Evolutionary conservation across 2,113 vertebrate species (phyloP).

Genomic region (Trogon surrucura): DNA sequence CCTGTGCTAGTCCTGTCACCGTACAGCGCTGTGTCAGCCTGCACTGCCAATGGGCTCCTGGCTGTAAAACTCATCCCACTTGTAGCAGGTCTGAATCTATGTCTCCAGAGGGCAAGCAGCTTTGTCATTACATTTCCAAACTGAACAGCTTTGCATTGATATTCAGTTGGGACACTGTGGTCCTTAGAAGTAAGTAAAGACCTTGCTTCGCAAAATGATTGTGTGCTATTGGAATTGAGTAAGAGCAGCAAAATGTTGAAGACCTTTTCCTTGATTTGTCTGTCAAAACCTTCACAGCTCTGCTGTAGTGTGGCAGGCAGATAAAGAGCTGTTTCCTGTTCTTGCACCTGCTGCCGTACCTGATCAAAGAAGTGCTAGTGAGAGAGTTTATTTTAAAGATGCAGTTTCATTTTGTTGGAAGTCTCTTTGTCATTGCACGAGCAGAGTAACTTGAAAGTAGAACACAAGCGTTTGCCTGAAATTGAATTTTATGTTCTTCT

Average conservation of each 20-base stretch:
- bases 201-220: background rate
- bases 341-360: background rate
- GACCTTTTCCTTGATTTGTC: background rate
- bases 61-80: background rate
- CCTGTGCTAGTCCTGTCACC: background rate
- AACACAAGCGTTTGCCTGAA: background rate
- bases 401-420: background rate
- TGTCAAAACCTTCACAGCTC: background rate
- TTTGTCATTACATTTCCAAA: background rate
- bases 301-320: background rate
- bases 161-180: background rate
- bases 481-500: background rate
- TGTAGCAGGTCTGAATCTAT: background rate
- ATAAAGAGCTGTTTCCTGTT: background rate
- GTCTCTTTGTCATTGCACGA: background rate
- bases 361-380: background rate
- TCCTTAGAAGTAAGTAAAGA: background rate
- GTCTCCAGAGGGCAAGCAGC: background rate
- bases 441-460: background rate
- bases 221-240: background rate
- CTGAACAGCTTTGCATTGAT: background rate
- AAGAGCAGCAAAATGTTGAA: background rate
- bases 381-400: background rate
- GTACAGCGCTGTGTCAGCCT: background rate
- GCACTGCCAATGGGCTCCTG: background rate